A percentile compares a stretch with the other conserved stretches of the same genome.
These are phyloP conservation scores for Bombus breviceps DNA, from an alignment of 1,140 invertebrate species.

Conservation along the genomic window DNA sequence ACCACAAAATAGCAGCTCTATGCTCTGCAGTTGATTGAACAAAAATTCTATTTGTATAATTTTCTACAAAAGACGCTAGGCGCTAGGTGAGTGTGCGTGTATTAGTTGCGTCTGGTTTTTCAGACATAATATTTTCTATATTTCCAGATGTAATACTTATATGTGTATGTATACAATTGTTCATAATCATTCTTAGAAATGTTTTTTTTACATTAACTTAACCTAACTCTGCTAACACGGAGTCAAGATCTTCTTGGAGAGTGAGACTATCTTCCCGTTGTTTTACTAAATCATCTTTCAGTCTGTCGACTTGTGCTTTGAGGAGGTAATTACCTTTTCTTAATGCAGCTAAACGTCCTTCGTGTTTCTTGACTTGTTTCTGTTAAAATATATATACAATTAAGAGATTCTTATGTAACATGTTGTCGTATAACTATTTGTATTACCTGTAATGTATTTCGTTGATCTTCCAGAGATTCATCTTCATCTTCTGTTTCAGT, in stretches of 20 bases:
- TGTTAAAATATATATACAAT: conserved; percentile 64
- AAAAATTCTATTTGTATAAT: conserved; percentile 43
- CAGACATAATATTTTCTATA: conserved; percentile 58
- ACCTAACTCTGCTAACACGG: conserved; percentile 89
- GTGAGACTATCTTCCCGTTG: conserved; percentile 89
- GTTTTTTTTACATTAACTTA: conserved; percentile 68
- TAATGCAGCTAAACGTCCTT: conserved; percentile 88
- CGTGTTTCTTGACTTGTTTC: conserved; percentile 88
- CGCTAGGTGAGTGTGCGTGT: conserved; percentile 42
- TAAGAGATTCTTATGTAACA: neutral
- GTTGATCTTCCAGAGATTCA: conserved; percentile 76
- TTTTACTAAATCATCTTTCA: conserved; percentile 92
- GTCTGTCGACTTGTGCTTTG: conserved; percentile 92
- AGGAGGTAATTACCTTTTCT: conserved; percentile 94
- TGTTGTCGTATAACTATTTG: neutral
- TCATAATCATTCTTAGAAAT: conserved; percentile 46
- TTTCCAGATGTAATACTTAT: conserved; percentile 61
- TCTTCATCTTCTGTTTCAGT: conserved; percentile 86
- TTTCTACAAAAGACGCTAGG: conserved; percentile 17
- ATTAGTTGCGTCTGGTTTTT: conserved; percentile 41
- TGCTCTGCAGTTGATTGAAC: conserved; percentile 25
- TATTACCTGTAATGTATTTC: conserved; percentile 75
- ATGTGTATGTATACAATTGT: conserved; percentile 65
- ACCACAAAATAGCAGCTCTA: neutral
- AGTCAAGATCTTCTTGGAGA: conserved; percentile 92